These are phyloP conservation scores for Drosophila colorata DNA, from an alignment of 2,888 invertebrate genomes.

Conservation along the genomic window DNA sequence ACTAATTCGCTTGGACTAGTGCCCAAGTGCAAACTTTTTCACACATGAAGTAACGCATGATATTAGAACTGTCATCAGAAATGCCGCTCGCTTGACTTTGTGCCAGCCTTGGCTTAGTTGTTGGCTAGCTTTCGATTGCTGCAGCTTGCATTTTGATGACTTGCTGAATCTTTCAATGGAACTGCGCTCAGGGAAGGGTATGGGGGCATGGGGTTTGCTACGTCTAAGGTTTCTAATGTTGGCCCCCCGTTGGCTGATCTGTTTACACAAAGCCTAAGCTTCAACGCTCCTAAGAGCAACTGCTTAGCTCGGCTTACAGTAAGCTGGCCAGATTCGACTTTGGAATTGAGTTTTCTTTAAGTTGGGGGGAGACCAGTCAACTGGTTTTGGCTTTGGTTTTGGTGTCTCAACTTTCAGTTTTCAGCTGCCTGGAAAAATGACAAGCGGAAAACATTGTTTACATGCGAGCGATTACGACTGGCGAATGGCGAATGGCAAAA, in stretches of 20 bases:
- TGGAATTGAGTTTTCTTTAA: slow-evolving; percentile 25
- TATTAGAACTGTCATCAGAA: slow-evolving; percentile 36
- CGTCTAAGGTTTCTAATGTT: slow-evolving; percentile 41
- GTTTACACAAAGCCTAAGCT: slow-evolving; percentile 60
- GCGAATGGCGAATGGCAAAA: slow-evolving; percentile 25
- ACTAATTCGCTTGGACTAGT: not conserved
- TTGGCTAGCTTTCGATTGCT: slow-evolving; percentile 4
- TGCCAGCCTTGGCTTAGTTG: slow-evolving; percentile 55
- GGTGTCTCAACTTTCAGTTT: slow-evolving; percentile 70
- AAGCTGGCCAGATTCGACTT: slow-evolving; percentile 6
- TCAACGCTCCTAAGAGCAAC: slow-evolving; percentile 35
- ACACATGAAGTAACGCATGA: slow-evolving; percentile 29
- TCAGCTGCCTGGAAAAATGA: slow-evolving; percentile 43
- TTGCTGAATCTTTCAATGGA: slow-evolving; percentile 47
- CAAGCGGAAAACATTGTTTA: slow-evolving; percentile 61
- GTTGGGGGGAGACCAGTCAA: slow-evolving; percentile 55
- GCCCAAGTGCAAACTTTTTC: slow-evolving; percentile 11
- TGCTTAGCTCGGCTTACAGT: slow-evolving; percentile 42
- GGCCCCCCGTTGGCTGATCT: slow-evolving; percentile 49
- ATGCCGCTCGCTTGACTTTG: slow-evolving; percentile 29
- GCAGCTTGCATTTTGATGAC: slow-evolving; percentile 49
- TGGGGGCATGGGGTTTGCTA: not conserved
- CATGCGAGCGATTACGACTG: slow-evolving; percentile 21
- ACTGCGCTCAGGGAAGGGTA: not conserved
- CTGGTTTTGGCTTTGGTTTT: slow-evolving; percentile 19